A percentile compares a stretch with the other conserved stretches of the same genome.
Conservation (phyloP, 2,888 invertebrate genomes). For the Temnothorax unifasciatus region DNA sequence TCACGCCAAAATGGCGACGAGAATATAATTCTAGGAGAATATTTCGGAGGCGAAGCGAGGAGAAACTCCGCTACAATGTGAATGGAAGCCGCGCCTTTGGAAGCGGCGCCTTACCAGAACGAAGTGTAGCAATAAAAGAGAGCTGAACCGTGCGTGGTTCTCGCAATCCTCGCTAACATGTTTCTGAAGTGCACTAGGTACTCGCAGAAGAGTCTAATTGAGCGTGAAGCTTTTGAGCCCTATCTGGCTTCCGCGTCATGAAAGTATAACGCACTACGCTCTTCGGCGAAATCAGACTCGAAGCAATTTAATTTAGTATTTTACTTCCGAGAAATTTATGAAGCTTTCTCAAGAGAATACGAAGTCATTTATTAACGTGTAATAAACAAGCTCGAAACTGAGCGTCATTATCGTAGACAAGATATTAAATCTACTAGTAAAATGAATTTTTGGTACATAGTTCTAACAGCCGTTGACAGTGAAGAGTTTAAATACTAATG, state of each 20-base stretch:
- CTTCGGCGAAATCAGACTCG: not conserved
- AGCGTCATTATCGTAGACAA: not conserved
- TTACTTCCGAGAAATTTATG: slow-evolving; percentile 19
- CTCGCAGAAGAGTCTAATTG: slow-evolving; percentile 19
- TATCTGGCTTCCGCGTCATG: slow-evolving; percentile 12
- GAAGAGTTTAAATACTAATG: not conserved
- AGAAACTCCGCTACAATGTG: not conserved
- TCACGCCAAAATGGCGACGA: not conserved
- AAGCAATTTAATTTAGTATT: slow-evolving; percentile 23
- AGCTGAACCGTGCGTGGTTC: slow-evolving; percentile 7
- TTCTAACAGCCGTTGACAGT: not conserved
- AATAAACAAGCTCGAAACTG: slow-evolving; percentile 11
- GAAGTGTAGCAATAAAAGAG: slow-evolving; percentile 34
- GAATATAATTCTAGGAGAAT: slow-evolving; percentile 34
- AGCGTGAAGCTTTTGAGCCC: slow-evolving; percentile 23
- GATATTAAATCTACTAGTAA: not conserved
- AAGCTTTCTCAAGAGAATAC: not conserved
- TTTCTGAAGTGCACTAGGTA: slow-evolving; percentile 9
- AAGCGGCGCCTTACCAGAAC: not conserved
- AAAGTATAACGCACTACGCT: not conserved
- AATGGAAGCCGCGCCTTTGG: not conserved
- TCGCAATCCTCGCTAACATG: not conserved
- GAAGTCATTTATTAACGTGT: slow-evolving; percentile 8
- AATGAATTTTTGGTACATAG: not conserved
- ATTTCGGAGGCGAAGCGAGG: not conserved